Evolutionary conservation across 2,113 vertebrate species (phyloP), one percentile per base, ranked within the genome.

Genomic region (Ginglymostoma cirratum): DNA sequence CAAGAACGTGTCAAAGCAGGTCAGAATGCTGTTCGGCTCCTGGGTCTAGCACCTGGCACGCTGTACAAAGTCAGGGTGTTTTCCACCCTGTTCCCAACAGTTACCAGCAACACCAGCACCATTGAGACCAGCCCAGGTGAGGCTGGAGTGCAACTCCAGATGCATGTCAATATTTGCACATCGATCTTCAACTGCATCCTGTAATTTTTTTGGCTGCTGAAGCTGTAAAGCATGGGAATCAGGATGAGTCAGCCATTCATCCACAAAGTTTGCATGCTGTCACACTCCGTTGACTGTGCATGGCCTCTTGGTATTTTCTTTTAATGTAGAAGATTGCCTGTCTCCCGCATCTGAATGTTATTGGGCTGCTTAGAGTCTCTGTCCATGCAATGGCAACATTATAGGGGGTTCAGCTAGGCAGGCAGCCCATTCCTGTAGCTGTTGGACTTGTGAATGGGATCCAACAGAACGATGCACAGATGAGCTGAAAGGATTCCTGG

Each of bases 91-190:
- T 98, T 98, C 97, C 97, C 98, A 97, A 98, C 97, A 97, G 96
- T 99, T 98, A 98, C 98, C 97, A 99, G 99, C 98, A 97, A 98
- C 96, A 96, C 97, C 97, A 97, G 98, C 98, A 98, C 97, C 98
- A 99, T 99, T 98, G 98, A 99, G 97, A 99, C 98, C 97, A 99
- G 98, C 97, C 96, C 98, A 99, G 99, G 99, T 99, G 99, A 99
- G 99, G 97, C n/a, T 97, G 97, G 97, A 96, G 67, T 23, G 15
- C 0, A n/a, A 24, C 42, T 70, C 27, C 93, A 34, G 38, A 14
- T 72, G 66, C 93, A 95, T 95, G 93, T 24, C 66, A 30, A 67
- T 17, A 14, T 70, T 45, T 2, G 6, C 27, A 94, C 92, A 14
- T 27, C 0, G 24, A 8, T 27, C 67, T 95, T 3, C 38, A 21